A percentile compares a stretch with the other conserved stretches of the same genome.
Conservation (phyloP, 1,140 invertebrate species). For the Palaemon carinicauda region DNA sequence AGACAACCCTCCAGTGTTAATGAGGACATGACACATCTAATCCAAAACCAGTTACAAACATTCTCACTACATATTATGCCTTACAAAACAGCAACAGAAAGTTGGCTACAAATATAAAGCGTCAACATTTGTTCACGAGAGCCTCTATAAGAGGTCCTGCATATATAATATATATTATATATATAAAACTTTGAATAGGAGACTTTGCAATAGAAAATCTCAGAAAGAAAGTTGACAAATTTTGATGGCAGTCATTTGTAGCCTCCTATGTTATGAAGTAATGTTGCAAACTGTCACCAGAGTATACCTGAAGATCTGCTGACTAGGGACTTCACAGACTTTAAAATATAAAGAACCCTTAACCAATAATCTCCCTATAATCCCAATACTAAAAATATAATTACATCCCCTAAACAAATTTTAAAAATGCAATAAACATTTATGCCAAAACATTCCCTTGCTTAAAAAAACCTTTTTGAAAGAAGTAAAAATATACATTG, state of each 20-base stretch:
- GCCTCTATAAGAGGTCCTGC: constrained; percentile 30
- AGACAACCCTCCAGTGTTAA: constrained; percentile 52
- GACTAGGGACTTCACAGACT: constrained; percentile 47
- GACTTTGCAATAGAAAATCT: constrained; percentile 48
- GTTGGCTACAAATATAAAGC: constrained; percentile 56
- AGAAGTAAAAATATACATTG: too few species aligned
- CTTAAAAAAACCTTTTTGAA: too few species aligned
- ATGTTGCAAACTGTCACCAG: constrained; percentile 53
- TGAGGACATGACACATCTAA: constrained; percentile 47
- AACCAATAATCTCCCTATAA: constrained; percentile 9
- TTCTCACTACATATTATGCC: constrained; percentile 53
- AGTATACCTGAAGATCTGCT: constrained; percentile 51
- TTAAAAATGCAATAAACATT: too few species aligned
- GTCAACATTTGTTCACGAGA: constrained; percentile 49
- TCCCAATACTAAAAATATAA: neutral
- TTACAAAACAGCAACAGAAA: constrained; percentile 49
- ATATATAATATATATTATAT: constrained; percentile 19
- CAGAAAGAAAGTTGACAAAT: constrained; percentile 47
- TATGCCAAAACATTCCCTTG: too few species aligned
- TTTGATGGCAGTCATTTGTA: constrained; percentile 57
- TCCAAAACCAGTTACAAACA: constrained; percentile 54
- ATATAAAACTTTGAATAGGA: constrained; percentile 9
- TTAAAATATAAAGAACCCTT: constrained; percentile 35
- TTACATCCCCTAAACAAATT: too few species aligned
- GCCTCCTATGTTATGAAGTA: constrained; percentile 53